Base-by-base conservation (phyloP, 2,113 vertebrate genomes). In the Corydoras maculifer region DNA sequence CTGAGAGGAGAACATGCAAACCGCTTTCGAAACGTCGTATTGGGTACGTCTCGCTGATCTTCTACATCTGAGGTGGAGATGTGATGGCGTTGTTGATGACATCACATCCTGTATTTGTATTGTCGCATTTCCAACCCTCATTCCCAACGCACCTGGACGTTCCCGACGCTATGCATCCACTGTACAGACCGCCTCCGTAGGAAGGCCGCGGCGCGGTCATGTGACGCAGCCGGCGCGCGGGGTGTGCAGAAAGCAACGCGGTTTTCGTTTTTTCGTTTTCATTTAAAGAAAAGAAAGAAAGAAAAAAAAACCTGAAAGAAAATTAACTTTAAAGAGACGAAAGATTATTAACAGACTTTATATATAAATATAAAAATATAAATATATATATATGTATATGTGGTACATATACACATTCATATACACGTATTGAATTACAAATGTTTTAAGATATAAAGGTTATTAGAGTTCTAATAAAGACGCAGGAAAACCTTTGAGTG, bases 391-490 rank as follows among this genome's bases (percentile, higher is more conserved):
- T 87, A 86, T 84, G 83, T 91, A 85, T 89, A 88, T 89, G 85
- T 88, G 73, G 79, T 64, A 78, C 7, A 43, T 43, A 43, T 8
- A 43, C 35, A 43, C 35, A 43, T 31, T 77, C 87, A 88, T 89
- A 88, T 89, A 87, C 83, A 75, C 76, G 67, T 73, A 43, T 43
- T 87, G 87, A 87, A 90, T 86, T 87, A 90, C 84, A 90, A 82
- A 87, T 88, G 88, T 90, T 90, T 90, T 90, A 89, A 90, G 87
- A 90, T 82, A 89, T 81, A 86, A 67, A 88, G 81, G 87, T 88
- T 89, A 87, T 88, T 90, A 90, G 85, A 88, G 83, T 87, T 90
- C 88, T 89, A 91, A 89, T 91, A 90, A 90, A 89, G 84, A 87
- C 84, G 80, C 74, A 84, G 81, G 86, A 89, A 81, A n/a, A 82